Evolutionary conservation across 2,888 invertebrate genomes (phyloP).

Genomic region (Platycnemis pennipes): DNA sequence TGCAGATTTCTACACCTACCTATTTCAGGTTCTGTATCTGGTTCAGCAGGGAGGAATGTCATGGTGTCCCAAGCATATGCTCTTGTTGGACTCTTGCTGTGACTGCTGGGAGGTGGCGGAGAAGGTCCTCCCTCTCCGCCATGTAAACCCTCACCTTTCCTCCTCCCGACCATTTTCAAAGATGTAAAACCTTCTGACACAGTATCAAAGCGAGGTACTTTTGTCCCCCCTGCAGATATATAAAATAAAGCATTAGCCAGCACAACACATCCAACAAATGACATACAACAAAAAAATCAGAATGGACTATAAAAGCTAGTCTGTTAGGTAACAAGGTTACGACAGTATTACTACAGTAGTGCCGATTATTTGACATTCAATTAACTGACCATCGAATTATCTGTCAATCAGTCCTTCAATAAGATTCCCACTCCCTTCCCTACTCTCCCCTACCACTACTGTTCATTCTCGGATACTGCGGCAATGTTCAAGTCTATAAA

Average conservation of each 20-base stretch:
- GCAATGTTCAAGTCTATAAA: too few relatives aligned
- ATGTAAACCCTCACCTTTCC: conserved; percentile 72
- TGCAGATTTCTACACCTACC: conserved; percentile 49
- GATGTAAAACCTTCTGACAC: conserved; percentile 85
- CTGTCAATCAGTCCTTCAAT: too few relatives aligned
- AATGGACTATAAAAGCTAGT: too few relatives aligned
- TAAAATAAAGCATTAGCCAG: neutral
- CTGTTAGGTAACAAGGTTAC: too few relatives aligned
- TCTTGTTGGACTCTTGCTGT: conserved; percentile 83
- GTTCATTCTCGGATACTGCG: too few relatives aligned
- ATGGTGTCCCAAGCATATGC: conserved; percentile 83
- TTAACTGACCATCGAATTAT: too few relatives aligned
- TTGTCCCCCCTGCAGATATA: conserved; percentile 81
- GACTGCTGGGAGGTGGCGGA: conserved; percentile 78
- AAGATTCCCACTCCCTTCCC: too few relatives aligned
- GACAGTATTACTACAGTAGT: too few relatives aligned
- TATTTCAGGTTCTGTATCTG: conserved; percentile 70
- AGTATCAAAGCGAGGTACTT: conserved; percentile 87
- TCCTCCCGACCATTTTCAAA: conserved; percentile 83
- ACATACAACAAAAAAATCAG: too few relatives aligned
- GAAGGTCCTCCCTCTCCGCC: conserved; percentile 73
- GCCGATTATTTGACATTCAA: too few relatives aligned
- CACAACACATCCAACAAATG: too few relatives aligned
- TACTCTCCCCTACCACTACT: too few relatives aligned
- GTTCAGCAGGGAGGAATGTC: conserved; percentile 71